phyloP scores from a whole-genome alignment of 2,888 invertebrate species.

The Drosophila aldrichi region DNA sequence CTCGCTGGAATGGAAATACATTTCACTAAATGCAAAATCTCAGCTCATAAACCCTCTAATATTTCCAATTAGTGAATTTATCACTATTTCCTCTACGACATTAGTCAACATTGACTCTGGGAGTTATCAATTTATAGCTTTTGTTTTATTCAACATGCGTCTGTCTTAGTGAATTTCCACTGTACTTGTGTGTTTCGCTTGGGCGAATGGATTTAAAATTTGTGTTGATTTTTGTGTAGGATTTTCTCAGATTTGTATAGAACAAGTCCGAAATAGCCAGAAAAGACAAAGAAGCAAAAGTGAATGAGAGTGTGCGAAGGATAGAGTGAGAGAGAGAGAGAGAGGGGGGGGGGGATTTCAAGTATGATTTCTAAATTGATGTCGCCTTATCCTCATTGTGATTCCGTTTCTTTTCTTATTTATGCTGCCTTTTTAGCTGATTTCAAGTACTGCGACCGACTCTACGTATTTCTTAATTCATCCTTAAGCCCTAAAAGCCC shows the following conservation, averaged over 20 bases:
- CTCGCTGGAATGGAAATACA: neutral
- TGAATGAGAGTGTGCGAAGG: neutral
- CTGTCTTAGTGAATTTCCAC: neutral
- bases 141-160: neutral
- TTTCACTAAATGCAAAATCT: too few species aligned
- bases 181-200: slow-evolving; percentile 8
- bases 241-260: slow-evolving; percentile 15
- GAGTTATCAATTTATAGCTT: too few species aligned
- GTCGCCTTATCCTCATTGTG: slow-evolving; percentile 13
- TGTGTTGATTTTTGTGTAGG: slow-evolving; percentile 18
- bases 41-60: neutral
- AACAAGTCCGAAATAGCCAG: slow-evolving; percentile 8
- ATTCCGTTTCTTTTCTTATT: neutral
- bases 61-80: neutral
- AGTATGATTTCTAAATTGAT: slow-evolving; percentile 2
- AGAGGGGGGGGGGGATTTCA: neutral
- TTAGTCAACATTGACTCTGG: neutral
- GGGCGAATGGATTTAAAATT: slow-evolving; percentile 9
- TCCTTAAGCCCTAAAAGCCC: neutral
- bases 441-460: neutral
- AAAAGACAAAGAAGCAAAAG: slow-evolving; percentile 2
- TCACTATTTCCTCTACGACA: neutral
- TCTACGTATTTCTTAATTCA: neutral
- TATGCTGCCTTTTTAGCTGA: neutral
- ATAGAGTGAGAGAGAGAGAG: neutral